A percentile compares a stretch with the other conserved stretches of the same genome.
Evolutionary conservation across 2,113 vertebrate genomes (phyloP).

Genomic region (Myodes glareolus): DNA sequence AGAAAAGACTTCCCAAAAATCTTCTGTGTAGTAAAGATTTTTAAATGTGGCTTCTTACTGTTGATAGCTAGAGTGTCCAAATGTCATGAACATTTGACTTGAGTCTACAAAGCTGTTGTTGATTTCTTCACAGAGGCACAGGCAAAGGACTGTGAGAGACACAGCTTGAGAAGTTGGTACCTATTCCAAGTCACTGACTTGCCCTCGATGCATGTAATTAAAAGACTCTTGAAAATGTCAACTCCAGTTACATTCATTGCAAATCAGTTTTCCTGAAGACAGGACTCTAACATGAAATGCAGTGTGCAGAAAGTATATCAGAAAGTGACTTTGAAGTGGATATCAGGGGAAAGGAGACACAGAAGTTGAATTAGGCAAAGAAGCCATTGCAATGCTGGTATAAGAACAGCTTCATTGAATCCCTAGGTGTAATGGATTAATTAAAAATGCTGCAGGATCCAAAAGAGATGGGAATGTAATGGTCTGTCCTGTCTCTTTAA

Average conservation of each 20-base stretch:
- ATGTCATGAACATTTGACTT: background rate
- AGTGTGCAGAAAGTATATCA: background rate
- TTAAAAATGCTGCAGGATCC: too few species aligned
- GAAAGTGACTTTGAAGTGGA: background rate
- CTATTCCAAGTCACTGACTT: background rate
- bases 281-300: background rate
- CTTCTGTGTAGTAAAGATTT: background rate
- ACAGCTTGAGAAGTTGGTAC: background rate
- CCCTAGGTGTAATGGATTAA: too few species aligned
- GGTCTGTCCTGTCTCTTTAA: too few species aligned
- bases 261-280: background rate
- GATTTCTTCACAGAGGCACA: background rate
- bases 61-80: background rate
- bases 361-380: background rate
- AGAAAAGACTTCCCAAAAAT: conserved; percentile 27
- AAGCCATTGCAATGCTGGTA: background rate
- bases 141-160: background rate
- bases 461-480: too few species aligned
- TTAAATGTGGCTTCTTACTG: background rate
- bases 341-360: background rate
- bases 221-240: conserved; percentile 10
- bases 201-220: background rate
- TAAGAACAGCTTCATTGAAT: background rate
- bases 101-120: background rate
- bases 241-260: background rate